These are phyloP conservation scores for Phainopepla nitens DNA, from an alignment of 2,113 vertebrate genomes.

Conservation along the genomic window DNA sequence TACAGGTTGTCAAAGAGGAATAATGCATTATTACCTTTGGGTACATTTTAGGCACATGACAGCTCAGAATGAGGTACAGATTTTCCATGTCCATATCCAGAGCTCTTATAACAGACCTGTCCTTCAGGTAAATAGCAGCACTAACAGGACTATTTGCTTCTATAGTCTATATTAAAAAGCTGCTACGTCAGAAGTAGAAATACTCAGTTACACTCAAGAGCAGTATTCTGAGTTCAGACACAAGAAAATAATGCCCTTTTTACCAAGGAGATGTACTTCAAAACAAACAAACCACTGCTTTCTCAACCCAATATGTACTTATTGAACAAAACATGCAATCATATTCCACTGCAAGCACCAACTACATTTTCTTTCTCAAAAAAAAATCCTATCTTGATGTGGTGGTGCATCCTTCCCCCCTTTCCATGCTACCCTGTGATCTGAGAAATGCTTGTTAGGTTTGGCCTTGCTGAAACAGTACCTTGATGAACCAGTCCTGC, in stretches of 20 bases:
- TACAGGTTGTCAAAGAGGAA: not conserved
- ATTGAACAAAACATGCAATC: conserved; percentile 12
- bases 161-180: not conserved
- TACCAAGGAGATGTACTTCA: not conserved
- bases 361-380: not conserved
- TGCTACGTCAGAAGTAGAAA: not conserved
- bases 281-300: not conserved
- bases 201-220: not conserved
- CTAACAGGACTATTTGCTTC: not conserved
- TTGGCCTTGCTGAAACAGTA: not conserved
- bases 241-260: not conserved
- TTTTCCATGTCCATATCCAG: not conserved
- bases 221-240: not conserved
- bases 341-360: not conserved
- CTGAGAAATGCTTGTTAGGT: not conserved
- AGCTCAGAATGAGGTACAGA: not conserved
- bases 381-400: not conserved
- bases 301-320: conserved; percentile 3
- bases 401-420: not conserved
- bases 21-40: not conserved
- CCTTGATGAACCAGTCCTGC: not conserved
- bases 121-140: not conserved
- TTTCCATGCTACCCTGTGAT: too few relatives aligned
- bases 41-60: not conserved
- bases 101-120: not conserved